phyloP scores from a whole-genome alignment of 2,797 vertebrate genomes.

The Lagodon rhomboides region DNA sequence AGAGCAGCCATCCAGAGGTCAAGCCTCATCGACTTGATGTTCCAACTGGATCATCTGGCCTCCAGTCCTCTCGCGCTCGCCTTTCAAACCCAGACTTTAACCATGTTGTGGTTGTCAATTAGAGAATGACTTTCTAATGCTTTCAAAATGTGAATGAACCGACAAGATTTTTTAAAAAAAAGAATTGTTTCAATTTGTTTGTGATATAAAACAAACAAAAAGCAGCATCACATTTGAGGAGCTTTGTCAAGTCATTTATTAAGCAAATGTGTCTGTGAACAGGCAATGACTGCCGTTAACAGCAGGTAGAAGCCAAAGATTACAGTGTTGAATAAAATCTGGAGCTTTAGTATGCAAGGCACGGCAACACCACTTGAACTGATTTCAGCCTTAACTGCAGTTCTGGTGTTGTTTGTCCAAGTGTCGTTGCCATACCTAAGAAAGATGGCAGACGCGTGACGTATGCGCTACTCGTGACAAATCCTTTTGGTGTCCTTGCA shows the following conservation, averaged over 20 bases:
- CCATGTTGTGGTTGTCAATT: background rate
- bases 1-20: constrained; percentile 66
- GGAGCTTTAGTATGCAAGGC: too few species aligned
- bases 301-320: background rate
- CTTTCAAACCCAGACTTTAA: constrained; percentile 13
- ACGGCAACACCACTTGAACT: too few species aligned
- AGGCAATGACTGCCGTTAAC: background rate
- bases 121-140: background rate
- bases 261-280: background rate
- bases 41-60: constrained; percentile 45
- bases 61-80: constrained; percentile 13
- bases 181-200: background rate
- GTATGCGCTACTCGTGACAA: too few species aligned
- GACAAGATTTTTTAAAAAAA: constrained; percentile 2
- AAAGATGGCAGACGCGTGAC: too few species aligned
- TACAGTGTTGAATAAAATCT: background rate
- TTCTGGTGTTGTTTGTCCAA: too few species aligned
- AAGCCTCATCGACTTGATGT: constrained; percentile 49
- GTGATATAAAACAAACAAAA: background rate
- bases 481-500: background rate
- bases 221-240: background rate
- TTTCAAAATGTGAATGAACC: constrained; percentile 5
- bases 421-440: too few species aligned
- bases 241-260: too few species aligned
- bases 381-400: too few species aligned